Evolutionary conservation across 64 coral and sea anemone species (phyloP), one percentile per base, ranked within the genome.

Genomic region (Stylophora pistillata): DNA sequence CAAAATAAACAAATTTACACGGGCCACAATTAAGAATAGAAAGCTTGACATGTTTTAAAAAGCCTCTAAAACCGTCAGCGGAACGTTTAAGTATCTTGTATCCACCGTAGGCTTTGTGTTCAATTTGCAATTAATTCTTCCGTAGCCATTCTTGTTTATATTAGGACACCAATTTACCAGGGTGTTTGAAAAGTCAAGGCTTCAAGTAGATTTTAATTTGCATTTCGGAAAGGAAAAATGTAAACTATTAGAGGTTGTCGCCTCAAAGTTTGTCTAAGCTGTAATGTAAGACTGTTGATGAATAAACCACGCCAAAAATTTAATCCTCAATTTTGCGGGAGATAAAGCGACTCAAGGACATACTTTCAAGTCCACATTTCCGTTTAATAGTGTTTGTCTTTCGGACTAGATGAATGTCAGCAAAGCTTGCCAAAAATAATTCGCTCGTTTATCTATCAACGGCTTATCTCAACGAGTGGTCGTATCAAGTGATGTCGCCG

Each of bases 221-320:
- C 91, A 93, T 97, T 97, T 97, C 91, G 87, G 87, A 97, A 97
- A 93, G 76, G 47, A 80, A 93, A 97, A 97, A 97, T 97, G 95
- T 93, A 97, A 97, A 97, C 95, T 90, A 93, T 97, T 97, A 93
- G 55, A 86, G 78, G 68, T 79, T 97, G 95, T 90, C 95, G 93
- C 33, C 76, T 87, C 59, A 65, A 77, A 71, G 91, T 97, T 97
- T 97, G 85, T 89, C 77, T 89, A 97, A 90, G 87, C 66, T 86
- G 95, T 90, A 93, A 97, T 86, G 91, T 76, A 87, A 97, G 85
- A 97, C 86, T 90, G 89, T 96, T 93, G 90, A 89, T 96, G 94
- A 92, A 90, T 89, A 86, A 90, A 75, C 79, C 88, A 93, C 91
- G 95, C 88, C 91, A 90, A 87, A 86, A 93, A 90, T 60, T 72